Evolutionary conservation across 1,140 invertebrate species (phyloP), one percentile per base, ranked within the genome.

Genomic region (Pinna nobilis): DNA sequence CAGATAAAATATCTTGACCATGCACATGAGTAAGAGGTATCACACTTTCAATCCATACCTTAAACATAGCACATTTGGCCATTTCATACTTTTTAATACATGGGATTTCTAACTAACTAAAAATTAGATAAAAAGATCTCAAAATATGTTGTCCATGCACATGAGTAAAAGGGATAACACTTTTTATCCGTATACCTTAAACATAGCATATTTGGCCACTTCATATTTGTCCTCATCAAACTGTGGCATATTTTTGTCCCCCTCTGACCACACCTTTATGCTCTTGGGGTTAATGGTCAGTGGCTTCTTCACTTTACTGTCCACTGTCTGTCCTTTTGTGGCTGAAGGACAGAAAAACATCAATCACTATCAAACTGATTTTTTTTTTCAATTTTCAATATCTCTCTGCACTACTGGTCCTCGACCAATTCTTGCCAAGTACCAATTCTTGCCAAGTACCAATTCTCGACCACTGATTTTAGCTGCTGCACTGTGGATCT

Each of bases 191-290:
- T 66, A 74, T 73, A 80, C 84, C 72, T 78, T 41, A 57, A 85
- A 83, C 28, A 83, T 25, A 15, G 78, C 76, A 80, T 78, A 83
- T 61, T 88, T 86, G 11, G 83, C 85, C 50, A 86, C 60, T 70
- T 84, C 79, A 75, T 64, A 80, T n/a, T 63, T 71, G 4, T 76
- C 53, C 15, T 79, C 72, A 67, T 84, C 68, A 75, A 82, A 85
- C 0, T 49, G 13, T 9, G 86, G 86, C 30, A 59, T 59, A 23
- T 79, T 74, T 41, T 79, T 78, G 55, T 88, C 82, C 39, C 60
- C 53, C 18, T 37, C 28, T 37, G 60, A 60, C 83, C 84, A 88
- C 3, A 80, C 77, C 72, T 77, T 83, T 18, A 82, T 65, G 30
- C 60, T 71, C 23, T 65, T 69, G 3, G 83, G 51, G 60, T 82